A percentile compares a stretch with the other conserved stretches of the same genome.
Evolutionary conservation across 2,797 vertebrate genomes (phyloP).

Genomic region (Scyliorhinus canicula): DNA sequence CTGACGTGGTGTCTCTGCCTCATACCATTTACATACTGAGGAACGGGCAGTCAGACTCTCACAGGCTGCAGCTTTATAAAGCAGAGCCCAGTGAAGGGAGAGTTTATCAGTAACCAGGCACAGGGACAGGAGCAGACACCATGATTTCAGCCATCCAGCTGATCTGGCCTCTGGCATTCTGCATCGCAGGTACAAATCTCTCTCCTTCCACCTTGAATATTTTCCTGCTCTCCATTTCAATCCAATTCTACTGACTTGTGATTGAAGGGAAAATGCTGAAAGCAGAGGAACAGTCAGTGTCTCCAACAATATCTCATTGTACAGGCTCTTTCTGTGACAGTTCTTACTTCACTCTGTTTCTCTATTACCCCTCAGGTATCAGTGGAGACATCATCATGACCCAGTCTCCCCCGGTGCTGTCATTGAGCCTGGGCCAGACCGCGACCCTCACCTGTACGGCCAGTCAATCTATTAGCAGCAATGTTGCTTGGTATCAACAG

Average conservation of each 20-base stretch:
- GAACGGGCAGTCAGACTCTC: too few relatives aligned
- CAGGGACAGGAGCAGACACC: neutral
- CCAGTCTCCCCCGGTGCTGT: neutral
- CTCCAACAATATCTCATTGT: neutral
- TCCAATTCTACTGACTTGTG: neutral
- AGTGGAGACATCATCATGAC: neutral
- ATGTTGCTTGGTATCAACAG: too few relatives aligned
- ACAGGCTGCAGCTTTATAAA: too few relatives aligned
- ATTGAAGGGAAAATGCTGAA: neutral
- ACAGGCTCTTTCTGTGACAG: neutral
- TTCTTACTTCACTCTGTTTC: neutral
- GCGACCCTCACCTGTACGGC: neutral
- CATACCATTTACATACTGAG: too few relatives aligned
- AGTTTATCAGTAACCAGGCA: neutral
- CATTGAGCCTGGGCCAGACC: neutral
- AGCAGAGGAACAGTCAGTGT: neutral
- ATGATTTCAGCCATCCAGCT: too few relatives aligned
- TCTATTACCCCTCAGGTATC: neutral
- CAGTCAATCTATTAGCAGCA: neutral
- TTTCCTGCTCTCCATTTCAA: neutral
- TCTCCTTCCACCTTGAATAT: neutral
- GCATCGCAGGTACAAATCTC: neutral
- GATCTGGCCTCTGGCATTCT: neutral
- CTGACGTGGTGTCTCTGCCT: too few relatives aligned
- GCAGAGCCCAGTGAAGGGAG: neutral